Conservation (phyloP, 1,140 invertebrate genomes). For the Drosophila santomea region DNA sequence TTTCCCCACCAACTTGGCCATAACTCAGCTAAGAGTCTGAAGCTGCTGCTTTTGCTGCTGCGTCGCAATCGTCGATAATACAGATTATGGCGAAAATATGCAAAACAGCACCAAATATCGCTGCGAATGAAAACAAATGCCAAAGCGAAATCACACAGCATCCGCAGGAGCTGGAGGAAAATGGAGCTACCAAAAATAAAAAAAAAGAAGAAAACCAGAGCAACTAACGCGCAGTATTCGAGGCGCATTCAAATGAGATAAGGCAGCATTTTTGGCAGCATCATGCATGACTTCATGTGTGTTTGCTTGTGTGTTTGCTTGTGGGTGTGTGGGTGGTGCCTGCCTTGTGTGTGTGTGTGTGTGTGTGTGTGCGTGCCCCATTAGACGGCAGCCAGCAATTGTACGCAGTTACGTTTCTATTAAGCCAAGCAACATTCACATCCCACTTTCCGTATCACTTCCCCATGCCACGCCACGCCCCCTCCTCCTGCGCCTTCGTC, state of each 20-base stretch:
- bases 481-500: slow-evolving; percentile 18
- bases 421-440: slow-evolving; percentile 56
- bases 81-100: slow-evolving; percentile 65
- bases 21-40: slow-evolving; percentile 32
- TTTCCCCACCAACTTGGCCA: slow-evolving; percentile 31
- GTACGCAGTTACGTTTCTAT: slow-evolving; percentile 69
- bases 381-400: slow-evolving; percentile 62
- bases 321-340: slow-evolving; percentile 15
- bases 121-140: slow-evolving; percentile 60
- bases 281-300: slow-evolving; percentile 46
- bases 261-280: slow-evolving; percentile 43
- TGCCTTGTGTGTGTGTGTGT: slow-evolving; percentile 35
- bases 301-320: background rate
- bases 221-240: slow-evolving; percentile 58
- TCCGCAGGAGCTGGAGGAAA: background rate
- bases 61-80: slow-evolving; percentile 55
- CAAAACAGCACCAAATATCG: slow-evolving; percentile 56
- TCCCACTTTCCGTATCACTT: slow-evolving; percentile 7
- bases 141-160: slow-evolving; percentile 39
- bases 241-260: slow-evolving; percentile 65
- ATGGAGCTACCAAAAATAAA: background rate
- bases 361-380: slow-evolving; percentile 49
- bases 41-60: slow-evolving; percentile 26
- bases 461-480: too few species aligned
- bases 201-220: slow-evolving; percentile 21